Evolutionary conservation across 2,797 vertebrate species (phyloP), one percentile per base, ranked within the genome.

Genomic region (Ambastaia sidthimunki): DNA sequence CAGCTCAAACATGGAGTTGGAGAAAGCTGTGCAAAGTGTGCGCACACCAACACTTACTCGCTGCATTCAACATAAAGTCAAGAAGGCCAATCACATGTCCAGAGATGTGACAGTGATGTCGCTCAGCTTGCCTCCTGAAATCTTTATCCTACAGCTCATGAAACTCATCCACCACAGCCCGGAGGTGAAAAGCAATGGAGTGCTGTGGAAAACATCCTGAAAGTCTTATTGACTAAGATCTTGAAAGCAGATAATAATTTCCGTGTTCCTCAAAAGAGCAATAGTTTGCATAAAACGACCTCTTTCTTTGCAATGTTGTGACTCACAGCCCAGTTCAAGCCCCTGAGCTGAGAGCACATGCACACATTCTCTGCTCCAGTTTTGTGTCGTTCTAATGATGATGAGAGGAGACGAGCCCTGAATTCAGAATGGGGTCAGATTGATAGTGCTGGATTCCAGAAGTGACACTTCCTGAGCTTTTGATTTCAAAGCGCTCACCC

Each of bases 281-380:
- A 79, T 25, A 84, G 78, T 80, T 66, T 48, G 65, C 47, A 86
- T 84, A 87, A 87, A 84, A 74, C 70, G 74, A 70, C 28, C 71
- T 81, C 74, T 84, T 71, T 83, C 78, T 85, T 72, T 69, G 52
- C 68, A 77, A 44, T 13, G 47, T 31, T 57, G 59, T 87, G 84
- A 88, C 69, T 85, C 86, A 82, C 50, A 78, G 72, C 70, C 28
- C 60, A 77, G 81, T 73, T 83, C 78, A 81, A 71, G 54, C 76
- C 76, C 71, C 68, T 44, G 73, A 65, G 78, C 69, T 63, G 54
- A 78, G 70, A 47, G 63, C 69, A 37, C 71, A 80, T 21, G 50
- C 47, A 71, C 66, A 57, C 18, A 12, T 23, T 57, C 50, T 21
- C 55, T 37, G 63, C 50, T 48, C 21, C 37, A 57, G 54, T 75